Conservation (phyloP, 2,113 vertebrate genomes). For the Hydrolagus affinis region DNA sequence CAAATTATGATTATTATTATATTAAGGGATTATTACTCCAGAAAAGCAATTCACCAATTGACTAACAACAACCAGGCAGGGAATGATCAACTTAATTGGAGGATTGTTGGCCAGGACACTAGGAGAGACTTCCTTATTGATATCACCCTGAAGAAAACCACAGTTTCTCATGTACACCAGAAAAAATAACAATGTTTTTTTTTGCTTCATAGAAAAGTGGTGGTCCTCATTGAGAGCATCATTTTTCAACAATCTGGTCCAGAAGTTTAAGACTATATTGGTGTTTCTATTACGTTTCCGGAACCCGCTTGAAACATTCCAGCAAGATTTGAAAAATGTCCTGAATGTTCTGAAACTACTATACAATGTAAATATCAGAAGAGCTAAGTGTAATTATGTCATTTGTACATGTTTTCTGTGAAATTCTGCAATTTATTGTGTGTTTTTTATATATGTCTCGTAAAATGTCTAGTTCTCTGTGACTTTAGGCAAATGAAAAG, state of each 20-base stretch:
- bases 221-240: conserved; percentile 44
- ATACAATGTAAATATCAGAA: conserved; percentile 39
- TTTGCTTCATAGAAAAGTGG: conserved; percentile 39
- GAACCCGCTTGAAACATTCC: fast-evolving
- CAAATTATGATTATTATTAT: too few species aligned
- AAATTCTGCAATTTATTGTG: neutral
- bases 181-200: conserved; percentile 19
- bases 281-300: neutral
- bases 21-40: too few species aligned
- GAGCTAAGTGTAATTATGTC: neutral
- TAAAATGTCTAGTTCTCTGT: neutral
- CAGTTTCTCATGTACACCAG: neutral
- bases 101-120: neutral
- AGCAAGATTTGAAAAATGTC: conserved; percentile 23
- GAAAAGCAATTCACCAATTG: too few species aligned
- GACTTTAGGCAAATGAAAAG: conserved; percentile 43
- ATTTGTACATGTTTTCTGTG: neutral
- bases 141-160: neutral
- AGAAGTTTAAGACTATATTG: conserved; percentile 42
- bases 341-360: conserved; percentile 44
- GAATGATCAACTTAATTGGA: neutral
- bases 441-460: neutral
- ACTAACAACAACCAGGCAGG: too few species aligned
- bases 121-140: neutral
- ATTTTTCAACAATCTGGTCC: conserved; percentile 37